phyloP scores from a whole-genome alignment of 2,888 invertebrate genomes.

The Tetramorium bicarinatum region DNA sequence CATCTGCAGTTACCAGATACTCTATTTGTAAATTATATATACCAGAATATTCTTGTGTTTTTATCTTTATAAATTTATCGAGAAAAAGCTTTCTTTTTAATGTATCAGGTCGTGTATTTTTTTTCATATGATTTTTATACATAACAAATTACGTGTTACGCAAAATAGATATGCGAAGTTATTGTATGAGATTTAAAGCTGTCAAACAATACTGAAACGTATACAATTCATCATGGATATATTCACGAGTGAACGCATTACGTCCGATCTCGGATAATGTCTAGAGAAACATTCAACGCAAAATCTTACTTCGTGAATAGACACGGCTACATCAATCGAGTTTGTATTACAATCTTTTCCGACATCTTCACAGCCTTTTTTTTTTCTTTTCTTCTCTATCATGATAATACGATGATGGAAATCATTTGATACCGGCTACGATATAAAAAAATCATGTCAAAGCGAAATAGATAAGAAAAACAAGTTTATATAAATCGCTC shows the following conservation, averaged over 20 bases:
- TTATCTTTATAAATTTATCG: neutral
- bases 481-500: neutral
- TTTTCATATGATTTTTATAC: no score
- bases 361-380: neutral
- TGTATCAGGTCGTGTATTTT: neutral
- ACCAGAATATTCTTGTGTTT: neutral
- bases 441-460: neutral
- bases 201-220: neutral
- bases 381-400: neutral
- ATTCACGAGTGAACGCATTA: conserved; percentile 1
- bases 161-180: neutral
- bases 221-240: neutral
- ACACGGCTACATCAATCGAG: conserved; percentile 1
- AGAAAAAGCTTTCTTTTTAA: neutral
- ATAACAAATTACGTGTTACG: neutral
- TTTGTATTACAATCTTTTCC: conserved; percentile 8
- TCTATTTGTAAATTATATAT: neutral
- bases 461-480: neutral
- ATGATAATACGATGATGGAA: neutral
- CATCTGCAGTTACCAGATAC: conserved; percentile 17
- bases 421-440: neutral
- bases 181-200: conserved; percentile 3
- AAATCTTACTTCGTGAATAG: conserved; percentile 5
- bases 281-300: neutral
- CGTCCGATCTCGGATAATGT: neutral